Evolutionary conservation across 2,888 invertebrate genomes (phyloP), one percentile per base, ranked within the genome.

Genomic region (Ochropleura plecta): DNA sequence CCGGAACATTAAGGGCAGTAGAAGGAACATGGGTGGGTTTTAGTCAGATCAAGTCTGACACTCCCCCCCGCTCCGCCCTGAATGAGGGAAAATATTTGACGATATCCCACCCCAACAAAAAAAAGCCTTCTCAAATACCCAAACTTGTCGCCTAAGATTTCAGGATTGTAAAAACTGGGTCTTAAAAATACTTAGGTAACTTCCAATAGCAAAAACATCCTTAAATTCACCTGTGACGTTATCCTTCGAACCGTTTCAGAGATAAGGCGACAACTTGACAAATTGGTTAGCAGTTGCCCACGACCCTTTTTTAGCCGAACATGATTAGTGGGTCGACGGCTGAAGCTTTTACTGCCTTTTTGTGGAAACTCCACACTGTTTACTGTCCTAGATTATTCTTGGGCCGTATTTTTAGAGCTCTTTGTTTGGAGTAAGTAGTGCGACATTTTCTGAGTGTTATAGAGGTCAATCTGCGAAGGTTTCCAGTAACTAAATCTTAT

Each of bases 251-350:
- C 30, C 53, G 57, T 68, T 77, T 79, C 70, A 30, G 18, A 81
- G 85, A 87, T 86, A 87, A 83, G 76, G 78, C 62, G 81, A 83
- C 84, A 78, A 70, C 74, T 72, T 87, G 87, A 86, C 85, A 85
- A 86, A 87, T 87, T 79, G 85, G 76, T 73, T 75, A 73, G 70
- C 76, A 65, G 70, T 64, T 77, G 85, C 48, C 67, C 66, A 49
- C 48, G 79, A 69, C 71, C 81, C 72, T 73, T 86, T 72, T 85
- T 76, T 66, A 73, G 78, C 49, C 75, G 74, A 83, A 79, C 85
- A 64, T 75, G 86, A 86, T 86, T 84, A 82, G 79, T 79, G 79
- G 73, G 68, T 10, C 44, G 74, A 60, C 71, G 42, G 42, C 60
- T 67, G 53, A 73, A 53, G 74, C 70, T 81, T 84, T 84, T 83